Evolutionary conservation across 2,113 vertebrate species (phyloP).

Genomic region (Natator depressus): DNA sequence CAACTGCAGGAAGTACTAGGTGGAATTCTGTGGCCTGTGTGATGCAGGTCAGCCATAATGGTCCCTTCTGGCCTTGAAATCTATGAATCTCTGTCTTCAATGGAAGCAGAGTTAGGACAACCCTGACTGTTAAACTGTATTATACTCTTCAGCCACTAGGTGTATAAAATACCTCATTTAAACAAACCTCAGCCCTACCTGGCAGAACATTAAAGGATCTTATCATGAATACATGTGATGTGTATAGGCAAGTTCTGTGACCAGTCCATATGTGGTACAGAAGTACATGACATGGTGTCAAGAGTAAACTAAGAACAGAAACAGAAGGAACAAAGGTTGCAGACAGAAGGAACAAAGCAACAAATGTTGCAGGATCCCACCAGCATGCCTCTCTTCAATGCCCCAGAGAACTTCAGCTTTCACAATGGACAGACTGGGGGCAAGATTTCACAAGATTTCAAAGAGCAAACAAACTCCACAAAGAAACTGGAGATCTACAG

Average conservation of each 20-base stretch:
- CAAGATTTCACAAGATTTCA: background rate
- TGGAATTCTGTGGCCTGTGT: rapidly evolving
- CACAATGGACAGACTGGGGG: background rate
- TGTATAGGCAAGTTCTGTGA: background rate
- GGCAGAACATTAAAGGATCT: background rate
- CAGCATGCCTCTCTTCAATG: background rate
- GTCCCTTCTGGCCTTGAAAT: background rate
- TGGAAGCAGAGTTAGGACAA: background rate
- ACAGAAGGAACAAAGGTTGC: background rate
- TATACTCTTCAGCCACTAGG: background rate
- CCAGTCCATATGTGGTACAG: background rate
- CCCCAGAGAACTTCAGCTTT: background rate
- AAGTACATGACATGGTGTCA: background rate
- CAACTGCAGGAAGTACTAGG: background rate
- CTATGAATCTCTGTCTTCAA: background rate
- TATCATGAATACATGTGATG: background rate
- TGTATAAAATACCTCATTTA: background rate
- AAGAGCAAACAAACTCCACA: background rate
- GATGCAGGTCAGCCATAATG: rapidly evolving
- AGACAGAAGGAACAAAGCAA: background rate
- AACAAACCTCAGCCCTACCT: background rate
- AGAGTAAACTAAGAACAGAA: background rate
- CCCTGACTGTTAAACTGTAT: background rate
- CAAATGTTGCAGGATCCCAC: background rate
- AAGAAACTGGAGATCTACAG: background rate